Conservation (phyloP, 1,140 invertebrate species). For the Brachystomella parvula region DNA sequence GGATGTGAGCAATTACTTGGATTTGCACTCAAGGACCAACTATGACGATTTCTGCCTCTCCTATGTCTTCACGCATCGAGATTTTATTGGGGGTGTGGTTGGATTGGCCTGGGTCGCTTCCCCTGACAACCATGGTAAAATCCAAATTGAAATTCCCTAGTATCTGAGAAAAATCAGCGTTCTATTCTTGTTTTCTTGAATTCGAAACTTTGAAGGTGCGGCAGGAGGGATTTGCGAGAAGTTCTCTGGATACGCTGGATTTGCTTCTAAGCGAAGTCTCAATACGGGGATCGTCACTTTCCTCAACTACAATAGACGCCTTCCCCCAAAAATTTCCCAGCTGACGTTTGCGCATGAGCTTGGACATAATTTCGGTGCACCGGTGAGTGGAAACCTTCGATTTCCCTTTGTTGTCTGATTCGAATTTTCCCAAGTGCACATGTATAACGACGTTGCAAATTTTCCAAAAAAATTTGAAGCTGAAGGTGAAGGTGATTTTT, state of each 20-base stretch:
- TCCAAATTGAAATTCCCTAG: background rate
- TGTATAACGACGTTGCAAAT: background rate
- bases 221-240: conserved; percentile 98
- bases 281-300: conserved; percentile 99
- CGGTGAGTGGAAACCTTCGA: conserved; percentile 53
- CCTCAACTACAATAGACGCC: conserved; percentile 95
- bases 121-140: conserved; percentile 55
- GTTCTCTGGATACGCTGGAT: conserved; percentile 93
- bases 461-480: background rate
- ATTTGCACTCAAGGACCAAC: conserved; percentile 91
- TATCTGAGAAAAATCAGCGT: background rate
- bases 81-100: conserved; percentile 91
- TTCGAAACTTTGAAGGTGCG: conserved; percentile 57
- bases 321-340: conserved; percentile 93
- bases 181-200: background rate
- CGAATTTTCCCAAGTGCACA: too few relatives aligned
- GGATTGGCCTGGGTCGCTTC: conserved; percentile 98
- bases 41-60: conserved; percentile 97
- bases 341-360: conserved; percentile 97
- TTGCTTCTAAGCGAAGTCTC: conserved; percentile 74
- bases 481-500: background rate
- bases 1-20: conserved; percentile 97
- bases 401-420: background rate
- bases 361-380: conserved; percentile 98
- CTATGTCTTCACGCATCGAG: conserved; percentile 96